phyloP scores from a whole-genome alignment of 2,797 vertebrate genomes.

The Enteromius treurensis region DNA sequence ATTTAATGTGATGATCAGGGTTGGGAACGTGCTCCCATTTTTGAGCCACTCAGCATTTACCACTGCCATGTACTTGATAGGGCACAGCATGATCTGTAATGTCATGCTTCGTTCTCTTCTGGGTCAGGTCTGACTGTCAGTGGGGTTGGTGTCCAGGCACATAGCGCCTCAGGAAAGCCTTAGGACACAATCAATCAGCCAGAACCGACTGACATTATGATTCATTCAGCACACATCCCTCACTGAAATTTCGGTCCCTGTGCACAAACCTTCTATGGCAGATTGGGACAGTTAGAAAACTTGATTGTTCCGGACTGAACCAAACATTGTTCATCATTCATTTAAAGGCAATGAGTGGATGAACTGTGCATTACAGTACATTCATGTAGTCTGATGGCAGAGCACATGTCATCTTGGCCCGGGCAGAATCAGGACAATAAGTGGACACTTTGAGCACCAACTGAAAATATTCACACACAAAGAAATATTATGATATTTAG shows the following conservation, averaged over 20 bases:
- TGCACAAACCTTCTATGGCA: neutral
- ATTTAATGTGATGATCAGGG: slow-evolving; percentile 63
- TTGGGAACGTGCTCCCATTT: slow-evolving; percentile 55
- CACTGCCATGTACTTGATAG: slow-evolving; percentile 55
- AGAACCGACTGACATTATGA: slow-evolving; percentile 28
- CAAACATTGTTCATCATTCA: neutral
- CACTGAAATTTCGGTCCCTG: neutral
- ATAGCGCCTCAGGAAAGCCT: slow-evolving; percentile 34
- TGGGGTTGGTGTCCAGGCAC: slow-evolving; percentile 48
- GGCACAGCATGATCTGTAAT: slow-evolving; percentile 42
- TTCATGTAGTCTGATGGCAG: neutral
- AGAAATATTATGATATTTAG: slow-evolving; percentile 27
- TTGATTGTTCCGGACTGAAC: neutral
- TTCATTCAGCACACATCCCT: slow-evolving; percentile 33
- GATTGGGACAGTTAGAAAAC: neutral
- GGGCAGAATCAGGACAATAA: slow-evolving; percentile 58
- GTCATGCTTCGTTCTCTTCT: slow-evolving; percentile 52
- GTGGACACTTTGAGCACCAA: slow-evolving; percentile 53
- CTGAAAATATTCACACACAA: slow-evolving; percentile 45
- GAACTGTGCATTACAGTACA: slow-evolving; percentile 18
- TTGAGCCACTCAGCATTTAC: slow-evolving; percentile 38
- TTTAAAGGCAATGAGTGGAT: neutral
- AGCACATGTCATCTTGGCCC: slow-evolving; percentile 51
- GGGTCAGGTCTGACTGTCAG: slow-evolving; percentile 61
- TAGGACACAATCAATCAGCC: slow-evolving; percentile 29